These are phyloP conservation scores for Musca domestica DNA, from an alignment of 1,140 invertebrate genomes.

Conservation along the genomic window DNA sequence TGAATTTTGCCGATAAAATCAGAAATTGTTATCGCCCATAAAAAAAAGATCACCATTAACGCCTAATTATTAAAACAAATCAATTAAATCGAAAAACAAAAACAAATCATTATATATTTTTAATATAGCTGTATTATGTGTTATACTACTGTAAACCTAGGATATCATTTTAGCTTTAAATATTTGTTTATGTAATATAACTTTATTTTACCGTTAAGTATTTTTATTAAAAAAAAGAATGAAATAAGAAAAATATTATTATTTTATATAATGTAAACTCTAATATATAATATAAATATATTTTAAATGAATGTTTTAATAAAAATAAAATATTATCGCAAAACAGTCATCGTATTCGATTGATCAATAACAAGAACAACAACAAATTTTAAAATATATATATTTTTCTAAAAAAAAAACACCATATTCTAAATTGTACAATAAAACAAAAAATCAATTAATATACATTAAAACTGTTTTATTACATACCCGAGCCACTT, in stretches of 20 bases:
- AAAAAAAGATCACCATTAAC: slow-evolving; percentile 3
- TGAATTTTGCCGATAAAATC: neutral
- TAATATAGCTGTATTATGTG: slow-evolving; percentile 10
- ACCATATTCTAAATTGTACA: no score
- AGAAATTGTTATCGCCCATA: neutral
- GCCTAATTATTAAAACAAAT: slow-evolving; percentile 11
- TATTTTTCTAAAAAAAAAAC: slow-evolving; percentile 3
- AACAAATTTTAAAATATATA: slow-evolving; percentile 6
- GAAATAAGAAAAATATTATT: neutral
- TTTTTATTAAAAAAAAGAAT: neutral
- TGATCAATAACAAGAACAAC: neutral
- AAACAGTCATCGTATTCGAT: neutral
- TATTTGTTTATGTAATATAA: slow-evolving; percentile 1
- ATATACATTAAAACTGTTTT: no score
- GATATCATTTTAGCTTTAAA: slow-evolving; percentile 15
- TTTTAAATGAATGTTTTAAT: neutral
- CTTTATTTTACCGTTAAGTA: slow-evolving; percentile 12
- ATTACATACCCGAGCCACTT: no score
- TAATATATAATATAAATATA: neutral
- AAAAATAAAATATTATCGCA: neutral
- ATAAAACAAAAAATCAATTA: no score
- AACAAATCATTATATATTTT: neutral
- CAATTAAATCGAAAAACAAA: neutral
- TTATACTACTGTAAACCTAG: neutral
- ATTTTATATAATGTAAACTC: neutral